phyloP scores from a whole-genome alignment of 1,140 invertebrate genomes.

The Phymorhynchus buccinoides region DNA sequence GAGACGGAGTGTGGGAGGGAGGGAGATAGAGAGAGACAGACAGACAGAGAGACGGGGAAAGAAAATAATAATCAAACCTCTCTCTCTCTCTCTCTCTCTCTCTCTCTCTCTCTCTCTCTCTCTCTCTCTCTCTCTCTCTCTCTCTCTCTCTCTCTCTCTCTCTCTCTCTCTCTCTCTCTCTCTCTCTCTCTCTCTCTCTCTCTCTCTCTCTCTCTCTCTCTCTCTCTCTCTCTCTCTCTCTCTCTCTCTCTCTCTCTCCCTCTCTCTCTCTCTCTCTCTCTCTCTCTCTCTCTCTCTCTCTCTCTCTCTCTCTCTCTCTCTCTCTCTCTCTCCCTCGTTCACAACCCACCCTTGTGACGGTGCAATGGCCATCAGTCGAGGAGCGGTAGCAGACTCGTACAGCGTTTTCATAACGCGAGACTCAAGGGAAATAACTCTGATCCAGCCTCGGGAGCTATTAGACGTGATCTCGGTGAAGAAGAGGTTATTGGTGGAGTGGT shows the following conservation, averaged over 20 bases:
- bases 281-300: background rate
- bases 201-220: background rate
- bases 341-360: background rate
- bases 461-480: conserved; percentile 12
- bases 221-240: no score
- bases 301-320: background rate
- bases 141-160: background rate
- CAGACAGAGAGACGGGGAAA: background rate
- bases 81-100: no score
- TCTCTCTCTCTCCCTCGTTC: background rate
- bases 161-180: background rate
- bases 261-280: background rate
- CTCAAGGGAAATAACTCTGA: conserved; percentile 16
- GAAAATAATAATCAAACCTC: background rate
- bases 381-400: background rate
- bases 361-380: background rate
- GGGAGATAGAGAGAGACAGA: background rate
- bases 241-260: background rate
- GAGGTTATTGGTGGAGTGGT: conserved; percentile 23
- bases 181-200: background rate
- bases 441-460: background rate
- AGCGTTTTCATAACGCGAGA: background rate
- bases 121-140: background rate
- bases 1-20: background rate
- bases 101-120: background rate